Evolutionary conservation across 1,140 invertebrate genomes (phyloP), one percentile per base, ranked within the genome.

Genomic region (Atta cephalotes): DNA sequence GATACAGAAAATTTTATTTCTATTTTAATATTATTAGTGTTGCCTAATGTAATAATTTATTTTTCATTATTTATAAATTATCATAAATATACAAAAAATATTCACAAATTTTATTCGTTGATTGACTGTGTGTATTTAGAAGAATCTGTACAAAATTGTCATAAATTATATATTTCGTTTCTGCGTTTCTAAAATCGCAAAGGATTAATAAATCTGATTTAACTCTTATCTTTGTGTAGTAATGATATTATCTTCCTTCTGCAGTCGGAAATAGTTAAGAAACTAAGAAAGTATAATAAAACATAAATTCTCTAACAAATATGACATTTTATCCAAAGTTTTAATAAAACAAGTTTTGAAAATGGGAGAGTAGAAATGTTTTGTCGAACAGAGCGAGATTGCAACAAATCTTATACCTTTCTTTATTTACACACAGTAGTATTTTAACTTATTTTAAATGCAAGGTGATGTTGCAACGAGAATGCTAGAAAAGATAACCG

Each of bases 201-300:
- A 80, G 14, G 49, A 14, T 80, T 80, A 68, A 80, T 80, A 80
- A 80, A 80, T 56, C n/a, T 70, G 16, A 70, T 80, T 80, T 80
- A 70, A 80, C 49, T 80, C 14, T 39, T 80, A 80, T 68, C 39
- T 39, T 68, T 25, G 31, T 70, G n/a, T 14, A 9, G 16, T 80
- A 58, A 58, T 80, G 39, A 80, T 35, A 58, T 80, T 70, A 80
- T 25, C n/a, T 53, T 21, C 16, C 14, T 80, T 10, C 21, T 80
- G 51, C 12, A 9, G n/a, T n/a, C 28, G 45, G 16, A 2, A 53
- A 7, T n/a, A 79, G 2, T 80, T 80, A 70, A 56, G 16, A 16
- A 49, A 3, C 39, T 45, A 45, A 77, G 60, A 49, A 53, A 70
- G 9, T 25, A 56, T 6, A 39, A 56, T 25, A 56, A 70, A 58